A percentile compares a stretch with the other conserved stretches of the same genome.
Conservation (phyloP, 2,888 invertebrate species). For the Spisula solida region DNA sequence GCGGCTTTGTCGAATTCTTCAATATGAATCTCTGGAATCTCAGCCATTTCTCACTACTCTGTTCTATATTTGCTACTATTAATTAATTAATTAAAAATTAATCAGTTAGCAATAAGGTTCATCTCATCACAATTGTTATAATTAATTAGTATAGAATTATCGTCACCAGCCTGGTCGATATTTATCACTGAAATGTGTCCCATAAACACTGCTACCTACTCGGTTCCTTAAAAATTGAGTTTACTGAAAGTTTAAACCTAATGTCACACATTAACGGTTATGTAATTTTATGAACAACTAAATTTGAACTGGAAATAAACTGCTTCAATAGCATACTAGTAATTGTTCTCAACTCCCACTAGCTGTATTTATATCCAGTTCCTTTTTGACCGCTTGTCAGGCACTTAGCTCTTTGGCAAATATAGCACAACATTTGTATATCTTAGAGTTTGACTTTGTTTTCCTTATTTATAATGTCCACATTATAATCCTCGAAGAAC, state of each 20-base stretch:
- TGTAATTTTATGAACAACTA: neutral
- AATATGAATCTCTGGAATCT: neutral
- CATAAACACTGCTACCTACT: neutral
- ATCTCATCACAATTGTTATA: neutral
- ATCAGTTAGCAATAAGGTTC: neutral
- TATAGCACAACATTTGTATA: neutral
- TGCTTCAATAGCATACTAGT: neutral
- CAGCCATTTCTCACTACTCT: neutral
- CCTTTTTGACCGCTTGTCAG: neutral
- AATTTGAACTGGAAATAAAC: neutral
- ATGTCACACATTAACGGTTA: neutral
- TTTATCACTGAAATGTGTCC: no score
- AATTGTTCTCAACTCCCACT: neutral
- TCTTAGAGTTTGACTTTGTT: neutral
- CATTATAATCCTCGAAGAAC: neutral
- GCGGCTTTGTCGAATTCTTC: neutral
- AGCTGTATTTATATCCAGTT: neutral
- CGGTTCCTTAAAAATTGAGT: neutral
- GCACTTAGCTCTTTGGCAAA: constrained; percentile 2
- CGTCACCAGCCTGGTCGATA: no score
- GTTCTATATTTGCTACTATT: neutral
- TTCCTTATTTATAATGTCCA: neutral
- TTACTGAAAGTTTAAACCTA: neutral
- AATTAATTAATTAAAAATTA: neutral
- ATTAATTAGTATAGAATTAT: neutral